Conservation (phyloP, 2,888 invertebrate genomes). For the Venusia cambrica region DNA sequence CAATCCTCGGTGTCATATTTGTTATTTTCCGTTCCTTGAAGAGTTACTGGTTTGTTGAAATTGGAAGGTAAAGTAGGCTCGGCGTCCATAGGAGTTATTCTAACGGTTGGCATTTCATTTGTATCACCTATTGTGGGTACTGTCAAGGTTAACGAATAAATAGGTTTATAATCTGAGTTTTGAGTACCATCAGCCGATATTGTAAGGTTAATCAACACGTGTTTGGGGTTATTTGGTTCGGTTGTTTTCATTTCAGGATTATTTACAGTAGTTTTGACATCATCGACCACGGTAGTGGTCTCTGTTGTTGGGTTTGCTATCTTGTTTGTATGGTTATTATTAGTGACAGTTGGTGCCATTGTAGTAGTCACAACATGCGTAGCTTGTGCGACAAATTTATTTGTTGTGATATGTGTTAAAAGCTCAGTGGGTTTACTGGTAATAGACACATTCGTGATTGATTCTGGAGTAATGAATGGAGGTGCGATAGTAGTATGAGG, state of each 20-base stretch:
- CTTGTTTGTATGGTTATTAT: constrained; percentile 40
- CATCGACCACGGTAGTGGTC: constrained; percentile 31
- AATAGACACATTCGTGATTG: constrained; percentile 31
- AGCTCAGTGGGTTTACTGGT: constrained; percentile 38
- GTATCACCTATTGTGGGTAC: constrained; percentile 84
- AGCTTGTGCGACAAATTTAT: constrained; percentile 41
- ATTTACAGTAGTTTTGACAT: constrained; percentile 47
- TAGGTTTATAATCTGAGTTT: constrained; percentile 77
- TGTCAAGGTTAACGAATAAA: constrained; percentile 90
- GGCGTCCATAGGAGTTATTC: constrained; percentile 73
- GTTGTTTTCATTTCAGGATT: constrained; percentile 53
- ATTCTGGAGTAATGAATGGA: constrained; percentile 29
- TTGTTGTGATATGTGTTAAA: constrained; percentile 39
- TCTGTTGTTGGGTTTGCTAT: constrained; percentile 29
- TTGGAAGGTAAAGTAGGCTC: constrained; percentile 64
- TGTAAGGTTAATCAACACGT: constrained; percentile 90
- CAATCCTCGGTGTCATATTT: constrained; percentile 49
- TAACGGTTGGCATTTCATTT: constrained; percentile 77
- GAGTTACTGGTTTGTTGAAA: constrained; percentile 65
- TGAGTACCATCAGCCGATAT: constrained; percentile 85
- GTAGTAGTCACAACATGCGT: constrained; percentile 53
- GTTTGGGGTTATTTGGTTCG: constrained; percentile 73
- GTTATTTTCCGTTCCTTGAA: constrained; percentile 52
- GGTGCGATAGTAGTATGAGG: constrained; percentile 28
- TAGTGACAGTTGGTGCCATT: constrained; percentile 44